These are phyloP conservation scores for Tokudaia tokunoshimensis DNA, from an alignment of 2,797 vertebrate species.

Conservation along the genomic window DNA sequence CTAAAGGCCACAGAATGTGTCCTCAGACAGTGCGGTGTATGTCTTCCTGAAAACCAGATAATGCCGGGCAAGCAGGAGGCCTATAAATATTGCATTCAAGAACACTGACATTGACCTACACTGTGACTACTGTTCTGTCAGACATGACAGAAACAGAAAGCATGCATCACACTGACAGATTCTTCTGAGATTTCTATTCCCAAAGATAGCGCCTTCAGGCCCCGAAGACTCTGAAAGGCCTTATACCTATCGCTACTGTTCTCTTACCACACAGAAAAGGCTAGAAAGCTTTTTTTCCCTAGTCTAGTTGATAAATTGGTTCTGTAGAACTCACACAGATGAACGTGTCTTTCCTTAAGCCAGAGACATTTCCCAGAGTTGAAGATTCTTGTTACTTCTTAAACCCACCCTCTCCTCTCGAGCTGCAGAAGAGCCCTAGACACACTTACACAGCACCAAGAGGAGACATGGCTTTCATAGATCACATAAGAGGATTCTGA, in stretches of 20 bases:
- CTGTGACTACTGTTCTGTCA: neutral
- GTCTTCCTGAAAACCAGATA: conserved; percentile 34
- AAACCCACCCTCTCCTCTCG: neutral
- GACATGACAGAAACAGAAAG: conserved; percentile 73
- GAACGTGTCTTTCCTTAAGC: conserved; percentile 59
- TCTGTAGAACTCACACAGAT: neutral
- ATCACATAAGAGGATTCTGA: neutral
- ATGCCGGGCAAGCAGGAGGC: neutral
- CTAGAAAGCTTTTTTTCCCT: conserved; percentile 35
- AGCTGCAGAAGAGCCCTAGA: conserved; percentile 46
- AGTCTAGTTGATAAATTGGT: conserved; percentile 29
- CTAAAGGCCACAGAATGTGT: conserved; percentile 41
- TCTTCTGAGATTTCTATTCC: conserved; percentile 34
- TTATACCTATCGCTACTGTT: neutral
- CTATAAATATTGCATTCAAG: neutral
- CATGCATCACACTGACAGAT: neutral
- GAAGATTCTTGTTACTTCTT: conserved; percentile 11
- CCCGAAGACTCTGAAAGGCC: conserved; percentile 53
- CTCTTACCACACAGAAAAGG: conserved; percentile 42
- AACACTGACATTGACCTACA: neutral
- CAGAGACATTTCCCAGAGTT: conserved; percentile 54
- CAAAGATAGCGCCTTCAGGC: neutral
- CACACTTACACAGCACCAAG: neutral
- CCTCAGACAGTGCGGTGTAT: neutral
- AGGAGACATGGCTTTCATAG: neutral